A percentile compares a stretch with the other conserved stretches of the same genome.
phyloP scores from a whole-genome alignment of 2,888 invertebrate species.

The Kuschelorhynchus macadamiae region DNA sequence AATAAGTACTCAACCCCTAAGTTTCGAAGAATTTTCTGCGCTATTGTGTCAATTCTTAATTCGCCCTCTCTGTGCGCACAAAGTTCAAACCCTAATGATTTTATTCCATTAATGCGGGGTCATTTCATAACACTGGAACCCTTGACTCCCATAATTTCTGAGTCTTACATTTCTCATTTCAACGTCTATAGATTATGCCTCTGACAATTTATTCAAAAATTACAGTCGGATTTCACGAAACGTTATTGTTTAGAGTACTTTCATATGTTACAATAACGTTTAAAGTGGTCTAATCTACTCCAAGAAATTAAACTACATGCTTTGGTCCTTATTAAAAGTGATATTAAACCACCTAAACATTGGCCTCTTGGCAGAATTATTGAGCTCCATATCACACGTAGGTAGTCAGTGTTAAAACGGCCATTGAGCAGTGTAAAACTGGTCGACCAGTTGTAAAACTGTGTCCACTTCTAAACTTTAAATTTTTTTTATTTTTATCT shows the following conservation, averaged over 20 bases:
- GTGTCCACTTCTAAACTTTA: too few relatives aligned
- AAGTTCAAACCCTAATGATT: conserved; percentile 7
- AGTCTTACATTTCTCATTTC: background rate
- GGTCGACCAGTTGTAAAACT: too few relatives aligned
- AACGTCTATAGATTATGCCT: background rate
- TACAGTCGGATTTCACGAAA: conserved; percentile 12
- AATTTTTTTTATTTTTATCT: too few relatives aligned
- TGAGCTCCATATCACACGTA: background rate
- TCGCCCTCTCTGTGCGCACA: conserved; percentile 7
- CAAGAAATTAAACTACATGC: conserved; percentile 1
- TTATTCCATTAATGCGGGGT: conserved; percentile 7
- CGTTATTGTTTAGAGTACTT: conserved; percentile 4
- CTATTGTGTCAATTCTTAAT: conserved; percentile 2
- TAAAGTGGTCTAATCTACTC: background rate
- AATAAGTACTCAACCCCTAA: background rate
- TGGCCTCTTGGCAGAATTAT: too few relatives aligned
- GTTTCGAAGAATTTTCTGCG: background rate
- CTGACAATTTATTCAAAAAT: conserved; percentile 4
- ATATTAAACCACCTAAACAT: background rate
- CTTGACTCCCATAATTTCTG: background rate
- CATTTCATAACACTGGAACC: conserved; percentile 9
- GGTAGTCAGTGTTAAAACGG: too few relatives aligned
- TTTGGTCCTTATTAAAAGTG: background rate
- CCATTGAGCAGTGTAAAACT: too few relatives aligned
- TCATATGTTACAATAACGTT: conserved; percentile 6